These are phyloP conservation scores for Lasius platythorax DNA, from an alignment of 2,888 invertebrate species.

Conservation along the genomic window DNA sequence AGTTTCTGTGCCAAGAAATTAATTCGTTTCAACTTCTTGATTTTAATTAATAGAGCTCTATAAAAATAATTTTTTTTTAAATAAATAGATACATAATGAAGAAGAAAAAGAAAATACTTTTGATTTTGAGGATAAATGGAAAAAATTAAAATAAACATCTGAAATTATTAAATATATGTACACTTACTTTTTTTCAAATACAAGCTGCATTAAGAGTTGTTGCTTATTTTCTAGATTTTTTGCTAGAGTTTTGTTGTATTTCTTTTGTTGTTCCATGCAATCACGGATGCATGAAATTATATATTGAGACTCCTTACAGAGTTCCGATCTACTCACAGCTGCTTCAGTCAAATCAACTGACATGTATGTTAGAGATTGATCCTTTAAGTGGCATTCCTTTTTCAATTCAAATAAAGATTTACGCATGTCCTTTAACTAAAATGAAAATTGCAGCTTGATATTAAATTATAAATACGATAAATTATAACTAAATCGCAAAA, in stretches of 20 bases:
- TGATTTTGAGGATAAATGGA: neutral
- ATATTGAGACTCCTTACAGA: conserved; percentile 80
- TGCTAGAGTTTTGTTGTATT: conserved; percentile 70
- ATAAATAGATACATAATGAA: conserved; percentile 11
- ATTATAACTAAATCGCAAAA: neutral
- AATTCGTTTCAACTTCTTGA: conserved; percentile 72
- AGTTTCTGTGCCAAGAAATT: conserved; percentile 69
- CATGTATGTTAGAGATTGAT: conserved; percentile 76
- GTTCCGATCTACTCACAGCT: conserved; percentile 78
- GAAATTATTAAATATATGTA: neutral
- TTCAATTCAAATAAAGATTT: conserved; percentile 78
- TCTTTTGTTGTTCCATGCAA: conserved; percentile 81
- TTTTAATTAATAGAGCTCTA: conserved; percentile 75
- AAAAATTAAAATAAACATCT: neutral
- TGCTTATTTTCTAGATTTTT: conserved; percentile 77
- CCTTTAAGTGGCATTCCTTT: conserved; percentile 79
- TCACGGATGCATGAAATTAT: conserved; percentile 79
- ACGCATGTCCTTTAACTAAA: conserved; percentile 79
- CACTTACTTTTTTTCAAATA: conserved; percentile 79
- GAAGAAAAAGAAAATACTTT: neutral
- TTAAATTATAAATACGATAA: neutral
- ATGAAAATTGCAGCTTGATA: conserved; percentile 41
- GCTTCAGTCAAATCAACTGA: conserved; percentile 79
- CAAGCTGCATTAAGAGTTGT: conserved; percentile 74
- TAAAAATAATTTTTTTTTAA: conserved; percentile 56